Base-by-base conservation (phyloP, 30 jellyfish, hydroid and myxozoan species). In the Morbakka virulenta region DNA sequence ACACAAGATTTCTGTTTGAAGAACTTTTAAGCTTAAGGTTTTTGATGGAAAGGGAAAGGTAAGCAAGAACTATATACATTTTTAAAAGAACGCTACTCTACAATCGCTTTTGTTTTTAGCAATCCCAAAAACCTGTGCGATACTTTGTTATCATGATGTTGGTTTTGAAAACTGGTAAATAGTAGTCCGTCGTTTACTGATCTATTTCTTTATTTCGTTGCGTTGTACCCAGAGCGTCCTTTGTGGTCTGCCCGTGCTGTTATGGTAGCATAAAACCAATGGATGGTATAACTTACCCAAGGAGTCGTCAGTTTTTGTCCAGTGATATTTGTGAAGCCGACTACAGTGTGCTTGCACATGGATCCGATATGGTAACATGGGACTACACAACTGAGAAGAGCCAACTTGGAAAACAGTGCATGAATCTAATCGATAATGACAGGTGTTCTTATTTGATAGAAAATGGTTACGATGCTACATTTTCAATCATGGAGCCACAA, bases 171-270 rank as follows among this genome's bases (percentile, higher is more conserved):
- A n/a, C n/a, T n/a, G n/a, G n/a, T n/a, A n/a, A n/a, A n/a, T n/a
- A n/a, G n/a, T n/a, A n/a, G n/a, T n/a, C n/a, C n/a, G n/a, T n/a
- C n/a, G n/a, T n/a, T n/a, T n/a, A n/a, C n/a, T n/a, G n/a, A n/a
- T 50, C 23, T 35, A 24, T 35, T 28, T 0, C 22, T 72, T 76
- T 76, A 9, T 68, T 47, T n/a, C n/a, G n/a, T n/a, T n/a, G n/a
- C n/a, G n/a, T n/a, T n/a, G n/a, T n/a, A n/a, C n/a, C 29, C 50
- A 89, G 97, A 50, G 95, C 97, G 17, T 83, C 97, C 1, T 89
- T 76, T 67, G 95, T 89, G 53, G 86, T 89, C 4, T 73, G 89
- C 48, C 97, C 97, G 1, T 89, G 97, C 79, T 89, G 97, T 83
- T 89, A 89, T 64, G 97, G 97, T 0, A 67, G 97, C 69, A 83